Evolutionary conservation across 2,797 vertebrate genomes (phyloP).

Genomic region (Tenualosa ilisha): DNA sequence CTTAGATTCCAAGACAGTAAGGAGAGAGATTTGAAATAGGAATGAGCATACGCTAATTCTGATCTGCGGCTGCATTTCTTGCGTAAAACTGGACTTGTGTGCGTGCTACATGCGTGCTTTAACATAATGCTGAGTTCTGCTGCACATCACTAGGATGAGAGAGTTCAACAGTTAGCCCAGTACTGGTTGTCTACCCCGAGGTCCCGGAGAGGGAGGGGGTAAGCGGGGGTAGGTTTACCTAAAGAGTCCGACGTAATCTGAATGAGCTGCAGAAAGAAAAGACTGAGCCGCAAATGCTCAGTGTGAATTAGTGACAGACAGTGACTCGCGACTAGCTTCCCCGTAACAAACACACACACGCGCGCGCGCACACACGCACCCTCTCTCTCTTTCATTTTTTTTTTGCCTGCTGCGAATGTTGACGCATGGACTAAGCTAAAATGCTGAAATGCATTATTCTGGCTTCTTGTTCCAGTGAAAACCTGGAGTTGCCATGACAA

Average conservation of each 20-base stretch:
- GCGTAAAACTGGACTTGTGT: neutral
- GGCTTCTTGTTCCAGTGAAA: neutral
- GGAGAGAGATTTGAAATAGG: no score
- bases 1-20: neutral
- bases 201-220: neutral
- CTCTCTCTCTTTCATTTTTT: neutral
- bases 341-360: neutral
- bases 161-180: neutral
- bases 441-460: neutral
- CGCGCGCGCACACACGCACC: neutral
- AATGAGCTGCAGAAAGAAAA: neutral
- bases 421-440: neutral
- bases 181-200: neutral
- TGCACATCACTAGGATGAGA: neutral
- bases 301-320: neutral
- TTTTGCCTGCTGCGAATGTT: neutral
- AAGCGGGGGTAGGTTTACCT: neutral
- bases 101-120: no score
- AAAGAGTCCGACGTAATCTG: neutral
- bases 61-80: neutral
- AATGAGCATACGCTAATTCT: neutral
- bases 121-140: neutral
- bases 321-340: neutral
- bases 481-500: slow-evolving; percentile 33
- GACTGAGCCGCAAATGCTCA: neutral